phyloP scores from a whole-genome alignment of 2,888 invertebrate genomes.

The Lasioglossum pauxillum region DNA sequence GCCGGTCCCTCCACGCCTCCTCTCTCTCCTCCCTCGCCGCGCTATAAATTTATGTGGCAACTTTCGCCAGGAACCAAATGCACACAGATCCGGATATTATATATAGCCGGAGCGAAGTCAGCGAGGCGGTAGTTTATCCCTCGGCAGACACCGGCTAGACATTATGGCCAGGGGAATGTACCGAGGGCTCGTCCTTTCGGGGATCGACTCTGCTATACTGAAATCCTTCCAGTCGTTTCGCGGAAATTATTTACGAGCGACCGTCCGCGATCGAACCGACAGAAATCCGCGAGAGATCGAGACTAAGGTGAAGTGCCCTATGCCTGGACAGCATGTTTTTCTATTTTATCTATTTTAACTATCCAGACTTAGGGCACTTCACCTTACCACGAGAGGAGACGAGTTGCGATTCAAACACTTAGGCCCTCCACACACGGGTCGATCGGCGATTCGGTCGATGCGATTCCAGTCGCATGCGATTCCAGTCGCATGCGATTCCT shows the following conservation, averaged over 20 bases:
- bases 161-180: constrained; percentile 56
- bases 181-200: constrained; percentile 27
- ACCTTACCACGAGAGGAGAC: too few species aligned
- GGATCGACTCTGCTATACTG: constrained; percentile 25
- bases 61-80: constrained; percentile 72
- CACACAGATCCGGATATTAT: constrained; percentile 73
- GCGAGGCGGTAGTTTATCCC: constrained; percentile 69
- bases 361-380: too few species aligned
- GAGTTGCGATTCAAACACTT: too few species aligned
- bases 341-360: too few species aligned
- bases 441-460: too few species aligned
- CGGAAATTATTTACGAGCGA: constrained; percentile 40
- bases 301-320: too few species aligned
- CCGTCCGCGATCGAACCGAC: neutral
- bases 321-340: too few species aligned
- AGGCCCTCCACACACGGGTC: too few species aligned
- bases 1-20: neutral
- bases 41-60: constrained; percentile 75
- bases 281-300: neutral
- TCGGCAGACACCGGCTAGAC: constrained; percentile 60
- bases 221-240: constrained; percentile 35
- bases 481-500: too few species aligned
- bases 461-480: too few species aligned
- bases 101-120: constrained; percentile 68
- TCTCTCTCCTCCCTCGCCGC: constrained; percentile 24